Percentiles rank a stretch among this genome's conserved stretches.
phyloP scores from a whole-genome alignment of 2,888 invertebrate species.

The Diaperis boleti region DNA sequence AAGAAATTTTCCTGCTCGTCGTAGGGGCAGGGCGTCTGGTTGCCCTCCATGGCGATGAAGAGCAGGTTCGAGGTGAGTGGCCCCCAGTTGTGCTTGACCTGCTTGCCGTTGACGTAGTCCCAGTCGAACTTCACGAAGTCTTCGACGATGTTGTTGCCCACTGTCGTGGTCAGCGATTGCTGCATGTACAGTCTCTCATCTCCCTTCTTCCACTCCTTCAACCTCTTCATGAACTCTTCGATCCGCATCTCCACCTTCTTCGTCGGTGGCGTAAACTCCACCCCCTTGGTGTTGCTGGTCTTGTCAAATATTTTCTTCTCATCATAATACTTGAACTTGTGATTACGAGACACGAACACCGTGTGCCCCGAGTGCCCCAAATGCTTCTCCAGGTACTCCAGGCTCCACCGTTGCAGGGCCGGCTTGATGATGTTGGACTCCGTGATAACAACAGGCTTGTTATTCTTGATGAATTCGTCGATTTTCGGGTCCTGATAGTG shows the following conservation, averaged over 20 bases:
- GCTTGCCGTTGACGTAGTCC: conserved; percentile 71
- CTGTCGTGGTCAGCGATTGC: conserved; percentile 72
- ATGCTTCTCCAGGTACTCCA: conserved; percentile 70
- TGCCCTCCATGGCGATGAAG: conserved; percentile 74
- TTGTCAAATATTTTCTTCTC: conserved; percentile 68
- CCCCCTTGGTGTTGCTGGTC: conserved; percentile 60
- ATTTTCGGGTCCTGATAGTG: conserved; percentile 68
- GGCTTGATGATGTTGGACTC: conserved; percentile 70
- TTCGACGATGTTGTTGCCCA: conserved; percentile 70
- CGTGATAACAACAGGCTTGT: conserved; percentile 73
- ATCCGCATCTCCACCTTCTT: conserved; percentile 71
- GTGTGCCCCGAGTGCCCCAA: conserved; percentile 70
- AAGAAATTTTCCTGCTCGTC: conserved; percentile 79
- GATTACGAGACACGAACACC: conserved; percentile 70
- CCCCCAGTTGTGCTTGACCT: conserved; percentile 72
- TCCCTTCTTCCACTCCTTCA: conserved; percentile 68
- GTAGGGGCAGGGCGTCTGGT: conserved; percentile 76
- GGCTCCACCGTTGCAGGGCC: conserved; percentile 70
- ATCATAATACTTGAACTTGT: conserved; percentile 75
- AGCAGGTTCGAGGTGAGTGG: conserved; percentile 75
- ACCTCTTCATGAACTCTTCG: conserved; percentile 68
- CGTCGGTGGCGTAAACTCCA: conserved; percentile 69
- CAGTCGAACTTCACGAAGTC: conserved; percentile 75
- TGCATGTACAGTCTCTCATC: conserved; percentile 73
- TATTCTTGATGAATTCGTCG: conserved; percentile 67